Base-by-base conservation (phyloP, 1,140 invertebrate genomes). In the Eurosta solidaginis region DNA sequence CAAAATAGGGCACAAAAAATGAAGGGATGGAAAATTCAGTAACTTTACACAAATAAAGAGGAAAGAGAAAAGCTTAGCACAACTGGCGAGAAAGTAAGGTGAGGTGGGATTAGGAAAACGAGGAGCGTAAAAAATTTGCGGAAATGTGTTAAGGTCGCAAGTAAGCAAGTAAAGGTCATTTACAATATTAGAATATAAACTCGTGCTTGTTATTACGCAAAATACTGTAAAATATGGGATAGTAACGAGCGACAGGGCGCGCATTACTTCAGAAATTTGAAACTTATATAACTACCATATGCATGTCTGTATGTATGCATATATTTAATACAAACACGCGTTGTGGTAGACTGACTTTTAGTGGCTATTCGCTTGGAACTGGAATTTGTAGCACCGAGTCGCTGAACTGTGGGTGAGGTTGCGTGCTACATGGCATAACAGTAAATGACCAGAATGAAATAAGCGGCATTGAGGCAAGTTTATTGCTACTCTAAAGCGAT, bases 341-440 rank as follows among this genome's bases (percentile, higher is more conserved):
- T n/a, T 25, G 50, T 10, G 9, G 2, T 1, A 33, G 25, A 29
- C 29, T n/a, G 59, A 68, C 36, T 68, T 17, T 68, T 68, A 33
- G 59, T 68, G 33, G 33, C 22, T 68, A 68, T n/a, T 68, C 33
- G 59, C 59, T 68, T 68, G 59, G 59, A 68, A 68, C 59, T 68
- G 59, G 33, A 42, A 68, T 40, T 68, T n/a, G n/a, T 40, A 40
- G 33, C 3, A 7, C 59, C n/a, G 59, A 68, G 59, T 40, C 59
- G 59, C 12, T 68, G 59, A 68, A 68, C 59, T 68, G 59, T n/a
- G 59, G 33, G 40, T 29, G 59, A 10, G 59, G 59, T 68, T 68
- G 59, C 59, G 59, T 68, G 59, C 59, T 40, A 68, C 59, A 68
- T 68, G 59, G 22, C 59, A 36, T 12, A 33, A 20, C 59, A 17